phyloP scores from a whole-genome alignment of 2,113 vertebrate genomes.

The Scomber japonicus region DNA sequence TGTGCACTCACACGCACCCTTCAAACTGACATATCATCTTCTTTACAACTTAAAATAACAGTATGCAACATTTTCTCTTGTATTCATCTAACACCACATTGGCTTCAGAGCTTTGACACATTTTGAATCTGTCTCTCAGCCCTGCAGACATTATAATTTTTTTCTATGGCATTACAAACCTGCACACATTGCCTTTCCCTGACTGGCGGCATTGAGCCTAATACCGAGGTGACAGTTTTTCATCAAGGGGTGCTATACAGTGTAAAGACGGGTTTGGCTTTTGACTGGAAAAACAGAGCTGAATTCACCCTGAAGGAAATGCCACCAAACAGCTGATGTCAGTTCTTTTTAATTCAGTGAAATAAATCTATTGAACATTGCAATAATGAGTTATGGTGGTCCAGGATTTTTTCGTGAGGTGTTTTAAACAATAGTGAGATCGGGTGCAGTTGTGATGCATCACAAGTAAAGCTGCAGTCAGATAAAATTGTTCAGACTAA shows the following conservation, averaged over 20 bases:
- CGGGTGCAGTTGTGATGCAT: conserved; percentile 6
- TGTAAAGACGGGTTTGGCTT: conserved; percentile 40
- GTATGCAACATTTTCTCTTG: background rate
- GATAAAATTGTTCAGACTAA: background rate
- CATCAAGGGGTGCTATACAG: conserved; percentile 48
- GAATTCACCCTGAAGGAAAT: conserved; percentile 31
- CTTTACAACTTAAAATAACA: conserved; percentile 4
- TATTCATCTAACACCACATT: background rate
- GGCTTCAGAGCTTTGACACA: background rate
- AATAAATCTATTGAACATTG: conserved; percentile 16
- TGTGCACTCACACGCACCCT: background rate
- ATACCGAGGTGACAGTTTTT: conserved; percentile 63
- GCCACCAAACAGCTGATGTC: conserved; percentile 29
- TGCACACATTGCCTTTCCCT: conserved; percentile 3
- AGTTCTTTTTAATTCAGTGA: conserved; percentile 26
- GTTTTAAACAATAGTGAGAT: conserved; percentile 38
- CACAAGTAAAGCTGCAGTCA: background rate
- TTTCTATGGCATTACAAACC: conserved; percentile 32
- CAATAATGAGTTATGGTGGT: conserved; percentile 30
- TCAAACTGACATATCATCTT: conserved; percentile 5
- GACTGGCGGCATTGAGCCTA: conserved; percentile 10
- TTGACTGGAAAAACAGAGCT: conserved; percentile 41
- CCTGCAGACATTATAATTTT: conserved; percentile 18
- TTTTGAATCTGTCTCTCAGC: conserved; percentile 6
- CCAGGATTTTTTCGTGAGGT: conserved; percentile 15